Percentiles rank a stretch among this genome's conserved stretches.
Evolutionary conservation across 1,140 invertebrate species (phyloP).

Genomic region (Pristionchus pacificus): DNA sequence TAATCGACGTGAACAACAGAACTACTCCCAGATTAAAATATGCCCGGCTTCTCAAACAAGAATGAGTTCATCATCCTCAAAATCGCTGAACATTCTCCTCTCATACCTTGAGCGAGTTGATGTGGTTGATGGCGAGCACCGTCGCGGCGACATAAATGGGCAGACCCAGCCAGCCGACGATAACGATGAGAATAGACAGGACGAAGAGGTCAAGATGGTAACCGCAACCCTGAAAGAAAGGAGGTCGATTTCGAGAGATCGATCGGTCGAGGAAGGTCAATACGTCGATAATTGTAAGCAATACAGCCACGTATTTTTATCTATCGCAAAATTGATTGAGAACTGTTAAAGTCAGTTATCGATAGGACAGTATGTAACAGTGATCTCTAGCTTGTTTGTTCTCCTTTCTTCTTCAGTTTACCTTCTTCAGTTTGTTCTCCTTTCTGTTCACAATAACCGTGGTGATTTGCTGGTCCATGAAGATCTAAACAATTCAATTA

Average conservation of each 20-base stretch:
- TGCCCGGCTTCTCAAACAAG: no score
- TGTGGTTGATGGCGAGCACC: slow-evolving; percentile 95
- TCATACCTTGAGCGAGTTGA: slow-evolving; percentile 81
- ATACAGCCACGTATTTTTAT: neutral
- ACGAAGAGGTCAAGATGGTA: slow-evolving; percentile 95
- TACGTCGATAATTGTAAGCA: neutral
- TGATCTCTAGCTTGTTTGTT: no score
- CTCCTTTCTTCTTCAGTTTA: no score
- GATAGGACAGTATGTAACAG: no score
- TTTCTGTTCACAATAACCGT: slow-evolving; percentile 96
- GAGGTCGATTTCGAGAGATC: neutral
- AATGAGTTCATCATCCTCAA: no score
- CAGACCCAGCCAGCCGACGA: slow-evolving; percentile 86
- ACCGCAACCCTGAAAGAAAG: slow-evolving; percentile 84
- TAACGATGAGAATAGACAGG: slow-evolving; percentile 78
- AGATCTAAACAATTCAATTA: no score
- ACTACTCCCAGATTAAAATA: no score
- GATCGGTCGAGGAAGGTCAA: neutral
- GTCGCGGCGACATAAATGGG: slow-evolving; percentile 96
- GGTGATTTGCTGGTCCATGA: slow-evolving; percentile 99
- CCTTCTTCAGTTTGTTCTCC: slow-evolving; percentile 85
- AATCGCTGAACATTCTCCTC: no score
- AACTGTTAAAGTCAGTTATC: no score
- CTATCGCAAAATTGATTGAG: slow-evolving; percentile 14
- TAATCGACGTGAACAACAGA: no score